Evolutionary conservation across 2,888 invertebrate genomes (phyloP).

Genomic region (Rhyacophila evoluta): DNA sequence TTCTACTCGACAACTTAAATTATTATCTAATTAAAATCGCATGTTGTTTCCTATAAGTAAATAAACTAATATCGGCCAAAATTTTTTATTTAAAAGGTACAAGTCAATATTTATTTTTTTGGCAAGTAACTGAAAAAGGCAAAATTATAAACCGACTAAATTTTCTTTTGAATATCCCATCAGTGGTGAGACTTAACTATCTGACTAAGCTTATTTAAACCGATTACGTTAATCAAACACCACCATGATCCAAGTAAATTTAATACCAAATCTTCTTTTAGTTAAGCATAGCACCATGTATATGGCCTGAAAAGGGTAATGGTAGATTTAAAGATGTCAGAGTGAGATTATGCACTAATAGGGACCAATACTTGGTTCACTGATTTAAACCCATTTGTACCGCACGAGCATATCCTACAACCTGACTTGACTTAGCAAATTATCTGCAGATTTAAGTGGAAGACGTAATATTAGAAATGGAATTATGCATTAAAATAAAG

Average conservation of each 20-base stretch:
- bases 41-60: too few species aligned
- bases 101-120: too few species aligned
- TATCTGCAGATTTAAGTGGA: neutral
- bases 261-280: constrained; percentile 10
- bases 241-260: neutral
- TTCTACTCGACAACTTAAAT: too few species aligned
- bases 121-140: too few species aligned
- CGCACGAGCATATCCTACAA: neutral
- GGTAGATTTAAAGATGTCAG: constrained; percentile 19
- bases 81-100: too few species aligned
- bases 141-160: too few species aligned
- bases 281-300: neutral
- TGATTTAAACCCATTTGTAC: constrained; percentile 13
- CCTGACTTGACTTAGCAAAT: constrained; percentile 16
- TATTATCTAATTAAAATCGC: too few species aligned
- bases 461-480: neutral
- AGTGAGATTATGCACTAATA: neutral
- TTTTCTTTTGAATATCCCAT: neutral
- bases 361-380: constrained; percentile 15
- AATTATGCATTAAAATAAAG: too few species aligned
- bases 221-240: neutral
- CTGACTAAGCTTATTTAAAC: neutral
- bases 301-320: neutral
- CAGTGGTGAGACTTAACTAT: neutral
- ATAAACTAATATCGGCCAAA: too few species aligned